Base-by-base conservation (phyloP, 1,140 invertebrate genomes). In the Periplaneta americana region DNA sequence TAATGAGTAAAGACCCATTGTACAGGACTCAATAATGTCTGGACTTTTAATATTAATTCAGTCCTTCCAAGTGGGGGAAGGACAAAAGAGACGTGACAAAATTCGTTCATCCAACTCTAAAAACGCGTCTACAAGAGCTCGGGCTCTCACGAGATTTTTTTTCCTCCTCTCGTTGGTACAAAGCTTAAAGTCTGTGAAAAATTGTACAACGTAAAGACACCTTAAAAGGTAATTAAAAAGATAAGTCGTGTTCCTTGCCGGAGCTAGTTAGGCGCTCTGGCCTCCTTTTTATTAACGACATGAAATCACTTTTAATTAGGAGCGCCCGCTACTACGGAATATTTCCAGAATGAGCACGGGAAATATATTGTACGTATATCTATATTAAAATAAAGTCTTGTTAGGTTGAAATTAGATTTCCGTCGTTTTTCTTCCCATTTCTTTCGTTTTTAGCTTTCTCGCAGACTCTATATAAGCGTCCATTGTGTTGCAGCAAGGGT, bases 291-390 rank as follows among this genome's bases (percentile, higher is more conserved):
- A 78, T 78, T 78, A 78, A 78, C 76, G 34, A 78, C 34, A 28
- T 78, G 35, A 34, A 78, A 78, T 78, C 76, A 78, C 35, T 78
- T 78, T 78, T 78, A 78, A 78, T 78, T 78, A 78, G 34, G n/a
- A 78, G 36, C 18, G 76, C n/a, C n/a, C 28, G 74, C 74, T n/a
- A n/a, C n/a, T n/a, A n/a, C n/a, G n/a, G 48, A 57, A 4, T 57
- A 57, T 17, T 1, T 57, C n/a, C 48, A 76, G 75, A 34, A 33
- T 18, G 11, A 10, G 15, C 10, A n/a, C 32, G 75, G 18, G 32
- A 76, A 76, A 76, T 76, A 17, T 34, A 33, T 76, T 76, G 34
- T 34, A 34, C 32, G 22, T 33, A 76, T 34, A 33, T 76, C 34
- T 76, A 22, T 76, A 34, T 33, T 34, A 35, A 76, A 76, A 76